Percentiles rank a stretch among this genome's conserved stretches.
phyloP scores from a whole-genome alignment of 2,797 vertebrate species.

The Knipowitschia caucasica region DNA sequence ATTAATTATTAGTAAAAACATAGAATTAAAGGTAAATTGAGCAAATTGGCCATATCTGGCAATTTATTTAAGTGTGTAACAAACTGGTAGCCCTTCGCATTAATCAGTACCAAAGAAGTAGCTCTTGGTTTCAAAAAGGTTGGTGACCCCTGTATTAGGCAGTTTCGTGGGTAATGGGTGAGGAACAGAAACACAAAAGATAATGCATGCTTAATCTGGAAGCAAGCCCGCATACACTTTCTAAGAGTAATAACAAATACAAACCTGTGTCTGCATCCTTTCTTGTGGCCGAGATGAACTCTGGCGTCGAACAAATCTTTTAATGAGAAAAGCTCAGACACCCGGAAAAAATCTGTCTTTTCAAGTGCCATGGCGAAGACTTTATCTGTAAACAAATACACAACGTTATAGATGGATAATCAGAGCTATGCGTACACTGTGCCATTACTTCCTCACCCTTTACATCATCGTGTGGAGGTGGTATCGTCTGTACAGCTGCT shows the following conservation, averaged over 20 bases:
- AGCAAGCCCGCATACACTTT: no score
- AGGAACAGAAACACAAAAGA: no score
- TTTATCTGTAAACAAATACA: slow-evolving; percentile 37
- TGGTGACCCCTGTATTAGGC: no score
- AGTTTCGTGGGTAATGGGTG: no score
- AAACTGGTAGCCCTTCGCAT: no score
- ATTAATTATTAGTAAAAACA: no score
- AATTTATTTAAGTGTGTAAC: no score
- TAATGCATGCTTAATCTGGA: no score
- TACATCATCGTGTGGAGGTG: slow-evolving; percentile 17
- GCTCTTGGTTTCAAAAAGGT: no score
- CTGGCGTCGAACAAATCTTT: slow-evolving; percentile 88
- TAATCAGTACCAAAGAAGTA: no score
- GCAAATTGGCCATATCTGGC: no score
- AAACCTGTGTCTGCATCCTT: slow-evolving; percentile 89
- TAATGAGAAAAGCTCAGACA: slow-evolving; percentile 86
- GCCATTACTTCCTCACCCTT: slow-evolving; percentile 20
- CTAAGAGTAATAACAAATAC: slow-evolving; percentile 12
- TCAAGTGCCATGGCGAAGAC: slow-evolving; percentile 73
- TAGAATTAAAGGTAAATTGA: no score
- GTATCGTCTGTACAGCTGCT: slow-evolving; percentile 22
- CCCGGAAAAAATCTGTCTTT: slow-evolving; percentile 85
- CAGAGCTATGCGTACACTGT: neutral
- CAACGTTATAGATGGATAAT: neutral
- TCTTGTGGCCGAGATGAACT: slow-evolving; percentile 94